A percentile compares a stretch with the other conserved stretches of the same genome.
phyloP scores from a whole-genome alignment of 2,888 invertebrate genomes.

The Sicus ferrugineus region DNA sequence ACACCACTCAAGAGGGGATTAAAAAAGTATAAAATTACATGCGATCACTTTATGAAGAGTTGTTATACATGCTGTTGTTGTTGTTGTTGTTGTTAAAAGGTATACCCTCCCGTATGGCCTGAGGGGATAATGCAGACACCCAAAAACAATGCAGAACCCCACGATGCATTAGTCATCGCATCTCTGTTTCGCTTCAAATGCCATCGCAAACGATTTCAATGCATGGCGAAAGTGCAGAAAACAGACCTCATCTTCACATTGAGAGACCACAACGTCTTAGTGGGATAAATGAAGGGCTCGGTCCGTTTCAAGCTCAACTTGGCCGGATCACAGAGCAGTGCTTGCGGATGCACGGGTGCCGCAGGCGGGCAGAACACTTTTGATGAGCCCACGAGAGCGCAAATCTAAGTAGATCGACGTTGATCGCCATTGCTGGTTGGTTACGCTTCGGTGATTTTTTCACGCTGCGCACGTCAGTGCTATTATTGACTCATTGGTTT shows the following conservation, averaged over 20 bases:
- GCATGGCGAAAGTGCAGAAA: background rate
- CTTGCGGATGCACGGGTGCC: background rate
- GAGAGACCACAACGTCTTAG: background rate
- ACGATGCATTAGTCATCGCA: slow-evolving; percentile 24
- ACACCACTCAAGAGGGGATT: too few relatives aligned
- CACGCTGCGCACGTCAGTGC: slow-evolving; percentile 8
- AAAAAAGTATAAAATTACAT: slow-evolving; percentile 3
- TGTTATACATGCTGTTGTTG: slow-evolving; percentile 3
- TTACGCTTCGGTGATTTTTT: slow-evolving; percentile 17
- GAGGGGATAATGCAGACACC: background rate
- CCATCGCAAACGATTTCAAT: background rate
- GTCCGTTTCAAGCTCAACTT: too few relatives aligned
- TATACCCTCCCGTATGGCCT: background rate
- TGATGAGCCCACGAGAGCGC: background rate
- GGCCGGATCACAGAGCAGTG: too few relatives aligned
- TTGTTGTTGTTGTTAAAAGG: background rate
- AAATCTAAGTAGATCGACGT: slow-evolving; percentile 1
- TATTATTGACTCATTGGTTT: slow-evolving; percentile 27
- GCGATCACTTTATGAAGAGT: slow-evolving; percentile 17
- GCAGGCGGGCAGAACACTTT: background rate
- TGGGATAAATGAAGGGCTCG: too few relatives aligned
- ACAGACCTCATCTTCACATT: background rate
- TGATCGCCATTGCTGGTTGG: background rate
- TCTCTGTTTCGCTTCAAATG: background rate
- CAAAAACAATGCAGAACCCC: background rate